phyloP scores from a whole-genome alignment of 2,797 vertebrate genomes.

The Tiaroga cobitis region DNA sequence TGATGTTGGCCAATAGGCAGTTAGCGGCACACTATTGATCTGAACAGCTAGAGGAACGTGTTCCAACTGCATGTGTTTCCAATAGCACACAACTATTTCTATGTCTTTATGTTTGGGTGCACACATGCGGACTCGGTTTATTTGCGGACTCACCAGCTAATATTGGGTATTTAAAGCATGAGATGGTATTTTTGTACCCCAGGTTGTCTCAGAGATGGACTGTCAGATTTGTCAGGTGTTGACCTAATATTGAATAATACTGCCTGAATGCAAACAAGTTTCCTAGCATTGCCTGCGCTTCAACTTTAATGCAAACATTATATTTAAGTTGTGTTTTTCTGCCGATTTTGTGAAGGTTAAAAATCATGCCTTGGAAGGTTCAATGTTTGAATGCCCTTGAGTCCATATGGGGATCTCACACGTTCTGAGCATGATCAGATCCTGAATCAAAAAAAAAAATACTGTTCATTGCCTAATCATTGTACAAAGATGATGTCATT shows the following conservation, averaged over 20 bases:
- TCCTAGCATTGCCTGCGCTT: neutral
- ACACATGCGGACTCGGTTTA: neutral
- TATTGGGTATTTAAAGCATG: conserved; percentile 14
- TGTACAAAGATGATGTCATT: neutral
- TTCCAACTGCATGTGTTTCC: neutral
- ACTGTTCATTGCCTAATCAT: neutral
- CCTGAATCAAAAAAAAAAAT: neutral
- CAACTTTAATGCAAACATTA: neutral
- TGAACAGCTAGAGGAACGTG: neutral
- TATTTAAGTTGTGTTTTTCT: neutral
- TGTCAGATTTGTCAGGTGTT: conserved; percentile 62
- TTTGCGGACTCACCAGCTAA: neutral
- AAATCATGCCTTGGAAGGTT: neutral
- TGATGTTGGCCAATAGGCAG: conserved; percentile 18
- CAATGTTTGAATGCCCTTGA: neutral
- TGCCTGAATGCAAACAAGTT: conserved; percentile 27
- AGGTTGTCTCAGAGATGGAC: conserved; percentile 25
- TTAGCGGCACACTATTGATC: conserved; percentile 18
- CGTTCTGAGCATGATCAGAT: neutral
- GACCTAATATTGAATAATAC: conserved; percentile 11
- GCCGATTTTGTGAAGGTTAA: neutral
- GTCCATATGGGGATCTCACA: neutral
- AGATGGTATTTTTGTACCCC: conserved; percentile 1
- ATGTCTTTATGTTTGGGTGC: conserved; percentile 7
- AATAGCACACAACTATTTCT: neutral